Evolutionary conservation across 1,140 invertebrate species (phyloP), one percentile per base, ranked within the genome.

Genomic region (Pomacea maculata): DNA sequence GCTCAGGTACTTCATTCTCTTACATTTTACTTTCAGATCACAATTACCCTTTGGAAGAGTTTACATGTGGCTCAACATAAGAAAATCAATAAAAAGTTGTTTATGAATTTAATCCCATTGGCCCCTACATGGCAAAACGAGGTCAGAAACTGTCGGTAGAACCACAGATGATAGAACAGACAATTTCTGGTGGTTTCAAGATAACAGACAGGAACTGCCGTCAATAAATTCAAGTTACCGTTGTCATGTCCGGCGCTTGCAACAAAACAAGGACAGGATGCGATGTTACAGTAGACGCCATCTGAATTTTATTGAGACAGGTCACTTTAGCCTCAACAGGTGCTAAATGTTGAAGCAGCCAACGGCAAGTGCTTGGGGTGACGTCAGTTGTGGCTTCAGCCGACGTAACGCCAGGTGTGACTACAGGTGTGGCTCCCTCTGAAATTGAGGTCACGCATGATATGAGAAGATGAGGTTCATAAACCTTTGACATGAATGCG

Each of bases 301-400:
- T 57, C 12, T 67, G 34, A 12, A 67, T 65, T 52, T 19, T 54
- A 19, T 76, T 85, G 71, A 77, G 61, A 64, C 75, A 77, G 5
- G 63, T 77, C 29, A 77, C 75, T 25, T 25, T 34, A 12, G 67
- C 34, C 34, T 9, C 54, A 65, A 77, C 64, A 25, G 52, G 19
- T 52, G 75, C 61, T 8, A 63, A 34, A 65, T 77, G 75, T 9
- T 29, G n/a, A 52, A 77, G 54, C 64, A 19, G 63, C 75, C 75
- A 77, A 45, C 21, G 75, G 67, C 75, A 77, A 9, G n/a, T 6
- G 7, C 75, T 64, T 0, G 61, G 57, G 0, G 10, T 54, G 25
- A 45, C 15, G 25, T 52, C 12, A 17, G 12, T 45, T 9, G 19
- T 64, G 34, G 25, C 17, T 63, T 52, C 11, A 57, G 12, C 5